Evolutionary conservation across 2,888 invertebrate genomes (phyloP).

Genomic region (Amphipoea lucens): DNA sequence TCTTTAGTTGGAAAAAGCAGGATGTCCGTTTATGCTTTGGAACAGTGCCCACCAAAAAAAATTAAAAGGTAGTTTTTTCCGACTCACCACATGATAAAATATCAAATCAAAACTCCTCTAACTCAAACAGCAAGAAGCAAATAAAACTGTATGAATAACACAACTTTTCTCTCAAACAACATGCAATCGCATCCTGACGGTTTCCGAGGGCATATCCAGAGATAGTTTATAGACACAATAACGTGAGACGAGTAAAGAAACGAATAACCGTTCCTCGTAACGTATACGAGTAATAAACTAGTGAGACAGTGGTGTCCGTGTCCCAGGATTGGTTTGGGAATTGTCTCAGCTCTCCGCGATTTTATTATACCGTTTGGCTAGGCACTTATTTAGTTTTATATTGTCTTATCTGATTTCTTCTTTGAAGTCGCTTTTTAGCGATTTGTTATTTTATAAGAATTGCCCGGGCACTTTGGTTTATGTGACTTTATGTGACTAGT

Average conservation of each 20-base stretch:
- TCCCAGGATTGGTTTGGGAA: constrained; percentile 70
- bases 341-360: constrained; percentile 68
- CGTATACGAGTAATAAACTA: constrained; percentile 71
- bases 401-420: constrained; percentile 44
- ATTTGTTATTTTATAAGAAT: constrained; percentile 11
- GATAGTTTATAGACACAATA: constrained; percentile 67
- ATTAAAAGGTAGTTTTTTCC: background rate
- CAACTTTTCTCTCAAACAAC: constrained; percentile 57
- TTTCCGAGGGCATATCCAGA: constrained; percentile 51
- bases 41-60: constrained; percentile 1
- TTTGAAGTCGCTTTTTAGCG: constrained; percentile 24
- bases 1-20: background rate
- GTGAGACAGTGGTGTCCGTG: constrained; percentile 66
- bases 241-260: constrained; percentile 57
- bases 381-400: constrained; percentile 61
- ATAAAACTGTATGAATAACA: constrained; percentile 30
- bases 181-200: constrained; percentile 62
- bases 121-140: constrained; percentile 11
- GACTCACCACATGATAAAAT: constrained; percentile 14
- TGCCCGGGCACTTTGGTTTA: background rate
- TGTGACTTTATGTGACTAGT: constrained; percentile 7
- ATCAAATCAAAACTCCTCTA: constrained; percentile 7
- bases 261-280: constrained; percentile 58
- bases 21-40: background rate
- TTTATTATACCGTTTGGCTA: constrained; percentile 60